phyloP scores from a whole-genome alignment of 2,113 vertebrate species.

The Upupa epops region DNA sequence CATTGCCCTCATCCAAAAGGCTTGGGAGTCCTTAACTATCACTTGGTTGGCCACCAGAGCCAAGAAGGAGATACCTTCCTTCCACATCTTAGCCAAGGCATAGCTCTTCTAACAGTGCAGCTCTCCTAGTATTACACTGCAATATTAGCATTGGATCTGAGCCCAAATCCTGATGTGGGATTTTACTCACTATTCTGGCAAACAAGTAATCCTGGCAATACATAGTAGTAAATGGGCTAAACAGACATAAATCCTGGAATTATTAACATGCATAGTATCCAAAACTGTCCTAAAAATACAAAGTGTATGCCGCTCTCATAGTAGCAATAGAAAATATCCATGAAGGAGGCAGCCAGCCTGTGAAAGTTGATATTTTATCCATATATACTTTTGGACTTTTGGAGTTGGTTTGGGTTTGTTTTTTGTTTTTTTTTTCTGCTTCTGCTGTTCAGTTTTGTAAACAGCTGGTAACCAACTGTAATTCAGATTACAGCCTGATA shows the following conservation, averaged over 20 bases:
- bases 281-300: constrained; percentile 56
- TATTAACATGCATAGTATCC: constrained; percentile 29
- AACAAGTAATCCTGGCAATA: constrained; percentile 25
- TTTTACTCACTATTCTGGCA: constrained; percentile 37
- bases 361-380: constrained; percentile 58
- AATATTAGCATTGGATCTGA: background rate
- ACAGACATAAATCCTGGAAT: constrained; percentile 25
- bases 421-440: background rate
- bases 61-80: background rate
- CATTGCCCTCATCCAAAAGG: background rate
- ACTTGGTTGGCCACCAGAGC: background rate
- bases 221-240: constrained; percentile 8
- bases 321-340: constrained; percentile 64
- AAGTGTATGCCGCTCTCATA: background rate
- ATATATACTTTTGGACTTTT: constrained; percentile 38
- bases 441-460: constrained; percentile 70
- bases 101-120: background rate
- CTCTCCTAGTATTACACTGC: background rate
- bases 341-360: constrained; percentile 29
- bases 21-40: background rate
- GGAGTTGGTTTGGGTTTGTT: no score
- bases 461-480: constrained; percentile 69
- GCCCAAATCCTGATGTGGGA: constrained; percentile 25
- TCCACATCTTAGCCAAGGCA: background rate
- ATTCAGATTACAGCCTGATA: constrained; percentile 66